Base-by-base conservation (phyloP, 1,140 invertebrate species). In the Procambarus virginalis region DNA sequence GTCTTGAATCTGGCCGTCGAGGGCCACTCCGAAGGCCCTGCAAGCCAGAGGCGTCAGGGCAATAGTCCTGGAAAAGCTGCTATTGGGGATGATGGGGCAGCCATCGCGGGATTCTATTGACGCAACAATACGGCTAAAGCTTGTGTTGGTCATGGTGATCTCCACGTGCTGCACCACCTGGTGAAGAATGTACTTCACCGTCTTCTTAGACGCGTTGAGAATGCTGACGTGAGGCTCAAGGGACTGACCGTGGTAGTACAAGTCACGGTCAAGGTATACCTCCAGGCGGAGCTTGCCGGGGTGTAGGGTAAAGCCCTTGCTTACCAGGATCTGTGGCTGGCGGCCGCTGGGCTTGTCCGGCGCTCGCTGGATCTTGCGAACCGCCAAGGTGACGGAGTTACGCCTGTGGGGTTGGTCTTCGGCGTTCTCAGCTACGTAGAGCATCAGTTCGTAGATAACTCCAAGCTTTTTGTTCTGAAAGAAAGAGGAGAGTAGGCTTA, bases 231-330 rank as follows among this genome's bases (percentile, higher is more conserved):
- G 97, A 68, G 97, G 97, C 2, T 79, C 58, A 91, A 99, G 97
- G 92, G 96, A 96, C 94, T 99, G 99, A 0, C 97, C 98, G 94
- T 99, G 98, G 94, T 99, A 97, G 94, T 99, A 99, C 93, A 97
- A 96, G 89, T 98, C 97, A 94, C 99, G 99, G 93, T 99, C 99
- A 17, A 99, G 95, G 3, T 97, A 98, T 2, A 98, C 97, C 94
- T 99, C 99, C 86, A 99, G 94, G 93, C 99, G 98, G 9, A 99
- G 93, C 92, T 95, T 95, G 94, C 94, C 98, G n/a, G 91, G 34
- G 55, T 97, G 0, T 94, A 98, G 97, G 5, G 97, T 97, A 94
- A 98, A 98, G 88, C 97, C 97, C 94, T 98, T 98, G 94, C 96
- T 97, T 14, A 98, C 97, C 86, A 98, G 94, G 20, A 97, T 97